Evolutionary conservation across 1,140 invertebrate genomes (phyloP), one percentile per base, ranked within the genome.

Genomic region (Pseudomyrmex gracilis): DNA sequence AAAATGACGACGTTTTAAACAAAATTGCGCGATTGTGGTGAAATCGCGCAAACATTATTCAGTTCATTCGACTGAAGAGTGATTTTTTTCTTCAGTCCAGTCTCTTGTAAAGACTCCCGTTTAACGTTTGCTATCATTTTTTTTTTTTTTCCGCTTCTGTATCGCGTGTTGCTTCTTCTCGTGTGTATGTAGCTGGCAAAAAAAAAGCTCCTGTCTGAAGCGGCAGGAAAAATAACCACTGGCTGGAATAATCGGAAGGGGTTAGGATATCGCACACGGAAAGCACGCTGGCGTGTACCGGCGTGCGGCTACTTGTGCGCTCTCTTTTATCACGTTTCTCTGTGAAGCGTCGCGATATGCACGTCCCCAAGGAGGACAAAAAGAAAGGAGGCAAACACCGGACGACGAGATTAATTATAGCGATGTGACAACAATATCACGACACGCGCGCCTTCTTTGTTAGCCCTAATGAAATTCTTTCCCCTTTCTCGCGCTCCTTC

Each of bases 391-490:
- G 61, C 53, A 58, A 70, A 71, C 76, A 71, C 67, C 53, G 43
- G 51, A 57, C 53, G 64, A 47, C 66, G 51, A 77, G 83, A 89
- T 87, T 87, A 89, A 89, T 89, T 89, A 83, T 89, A 70, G 63
- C 73, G 45, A 49, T 1, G 43, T 57, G 64, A 82, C 70, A 57
- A 84, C 82, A 86, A 86, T 89, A 34, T 34, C 5, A 34, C 34
- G 71, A 64, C 86, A 34, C 51, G 57, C 34, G 47, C 24, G 67
- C 51, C 55, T 80, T 71, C 66, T 89, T 87, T 82, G 66, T 87
- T 74, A 24, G 64, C 58, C 73, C 86, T 88, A 90, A 90, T 90
- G 87, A 82, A 90, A 87, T 86, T 83, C 22, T 63, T 53, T 51
- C 70, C 70, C 67, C 58, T 64, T 49, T 45, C 45, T 73, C 55